phyloP scores from a whole-genome alignment of 2,888 invertebrate species.

The Halocaridina rubra region DNA sequence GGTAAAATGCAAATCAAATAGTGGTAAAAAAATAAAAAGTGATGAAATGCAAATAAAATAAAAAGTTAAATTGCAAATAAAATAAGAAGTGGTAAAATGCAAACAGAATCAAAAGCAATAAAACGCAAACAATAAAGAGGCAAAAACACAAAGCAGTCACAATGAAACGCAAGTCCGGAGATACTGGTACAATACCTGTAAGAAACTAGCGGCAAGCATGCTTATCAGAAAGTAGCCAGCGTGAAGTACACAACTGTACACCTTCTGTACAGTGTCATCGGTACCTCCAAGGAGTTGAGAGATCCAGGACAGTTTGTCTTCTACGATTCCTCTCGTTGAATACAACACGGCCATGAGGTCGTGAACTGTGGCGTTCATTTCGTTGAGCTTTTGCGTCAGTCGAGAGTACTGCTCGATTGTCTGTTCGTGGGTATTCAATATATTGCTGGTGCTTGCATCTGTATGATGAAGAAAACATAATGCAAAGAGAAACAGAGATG shows the following conservation, averaged over 20 bases:
- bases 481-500: too few species aligned
- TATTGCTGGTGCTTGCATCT: constrained; percentile 69
- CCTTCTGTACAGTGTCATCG: constrained; percentile 37
- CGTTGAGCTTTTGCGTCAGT: constrained; percentile 71
- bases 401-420: constrained; percentile 71
- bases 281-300: constrained; percentile 43
- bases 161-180: too few species aligned
- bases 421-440: constrained; percentile 71
- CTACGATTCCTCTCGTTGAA: constrained; percentile 20
- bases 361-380: constrained; percentile 70
- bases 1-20: too few species aligned
- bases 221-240: constrained; percentile 24
- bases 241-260: constrained; percentile 31
- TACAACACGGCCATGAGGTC: constrained; percentile 43
- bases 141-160: too few species aligned
- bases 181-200: too few species aligned
- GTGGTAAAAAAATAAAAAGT: too few species aligned
- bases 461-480: too few species aligned
- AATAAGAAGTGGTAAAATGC: too few species aligned
- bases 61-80: too few species aligned
- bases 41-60: too few species aligned
- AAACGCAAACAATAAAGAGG: too few species aligned
- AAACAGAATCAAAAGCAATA: too few species aligned
- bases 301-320: constrained; percentile 50
- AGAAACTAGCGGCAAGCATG: constrained; percentile 38